A percentile compares a stretch with the other conserved stretches of the same genome.
phyloP scores from a whole-genome alignment of 1,140 invertebrate genomes.

The Lycorma delicatula region DNA sequence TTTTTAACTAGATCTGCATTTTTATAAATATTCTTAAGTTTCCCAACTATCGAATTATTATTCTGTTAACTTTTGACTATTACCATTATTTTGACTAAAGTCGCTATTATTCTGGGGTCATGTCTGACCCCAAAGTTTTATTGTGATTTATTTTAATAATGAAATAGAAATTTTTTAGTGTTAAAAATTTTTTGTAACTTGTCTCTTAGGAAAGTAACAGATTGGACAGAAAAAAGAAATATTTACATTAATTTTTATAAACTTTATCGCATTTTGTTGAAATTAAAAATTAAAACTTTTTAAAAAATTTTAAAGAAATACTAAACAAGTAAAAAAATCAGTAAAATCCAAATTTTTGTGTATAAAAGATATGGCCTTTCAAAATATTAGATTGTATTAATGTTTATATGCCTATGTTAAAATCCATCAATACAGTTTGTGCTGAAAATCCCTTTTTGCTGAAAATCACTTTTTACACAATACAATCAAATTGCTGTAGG shows the following conservation, averaged over 20 bases:
- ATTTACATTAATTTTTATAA: not conserved
- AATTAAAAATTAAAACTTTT: not conserved
- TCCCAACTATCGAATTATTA: no score
- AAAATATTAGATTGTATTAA: not conserved
- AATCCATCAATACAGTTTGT: not conserved
- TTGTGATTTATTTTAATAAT: not conserved
- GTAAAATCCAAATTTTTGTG: not conserved
- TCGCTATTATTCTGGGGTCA: not conserved
- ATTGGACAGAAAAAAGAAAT: not conserved
- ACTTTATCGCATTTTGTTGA: not conserved
- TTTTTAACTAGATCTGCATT: no score
- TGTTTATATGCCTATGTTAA: not conserved
- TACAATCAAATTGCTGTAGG: not conserved
- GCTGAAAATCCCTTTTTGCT: not conserved
- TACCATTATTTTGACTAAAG: not conserved
- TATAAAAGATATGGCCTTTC: not conserved
- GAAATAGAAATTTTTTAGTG: not conserved
- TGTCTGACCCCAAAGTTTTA: not conserved
- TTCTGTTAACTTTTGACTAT: not conserved
- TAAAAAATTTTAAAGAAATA: not conserved
- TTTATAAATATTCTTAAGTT: no score
- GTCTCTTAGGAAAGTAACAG: not conserved
- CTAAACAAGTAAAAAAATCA: no score
- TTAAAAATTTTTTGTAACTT: not conserved
- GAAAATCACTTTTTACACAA: not conserved